Percentiles rank a stretch among this genome's conserved stretches.
These are phyloP conservation scores for Coelinius sp. DNA, from an alignment of 2,888 invertebrate genomes.

Conservation along the genomic window DNA sequence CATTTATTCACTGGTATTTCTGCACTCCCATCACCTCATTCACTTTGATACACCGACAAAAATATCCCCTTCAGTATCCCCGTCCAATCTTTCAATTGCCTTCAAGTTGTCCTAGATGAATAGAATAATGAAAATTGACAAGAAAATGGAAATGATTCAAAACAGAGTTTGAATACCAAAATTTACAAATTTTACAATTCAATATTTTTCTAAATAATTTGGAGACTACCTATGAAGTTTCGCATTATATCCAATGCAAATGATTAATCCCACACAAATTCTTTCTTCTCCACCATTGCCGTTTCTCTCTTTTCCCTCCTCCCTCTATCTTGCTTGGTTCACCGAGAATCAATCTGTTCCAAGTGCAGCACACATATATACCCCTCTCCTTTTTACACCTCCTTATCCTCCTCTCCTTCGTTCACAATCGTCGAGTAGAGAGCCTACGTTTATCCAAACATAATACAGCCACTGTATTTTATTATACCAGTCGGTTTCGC, in stretches of 20 bases:
- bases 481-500: conserved; percentile 57
- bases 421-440: conserved; percentile 18
- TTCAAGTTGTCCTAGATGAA: background rate
- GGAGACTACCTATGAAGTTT: no score
- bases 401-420: conserved; percentile 27
- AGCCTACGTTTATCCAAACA: conserved; percentile 39
- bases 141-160: background rate
- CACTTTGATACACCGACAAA: background rate
- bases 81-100: background rate
- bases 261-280: conserved; percentile 14
- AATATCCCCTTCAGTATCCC: background rate
- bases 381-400: conserved; percentile 30
- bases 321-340: conserved; percentile 53
- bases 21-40: background rate
- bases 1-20: conserved; percentile 4
- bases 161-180: no score
- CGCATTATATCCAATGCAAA: no score
- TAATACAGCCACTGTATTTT: conserved; percentile 38
- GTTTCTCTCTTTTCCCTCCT: background rate
- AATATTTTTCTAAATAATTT: no score
- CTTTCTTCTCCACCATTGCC: no score
- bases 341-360: conserved; percentile 44
- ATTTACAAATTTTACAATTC: no score
- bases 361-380: conserved; percentile 11
- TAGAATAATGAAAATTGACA: background rate